Evolutionary conservation across 2,113 vertebrate species (phyloP).

Genomic region (Ailuropoda melanoleuca): DNA sequence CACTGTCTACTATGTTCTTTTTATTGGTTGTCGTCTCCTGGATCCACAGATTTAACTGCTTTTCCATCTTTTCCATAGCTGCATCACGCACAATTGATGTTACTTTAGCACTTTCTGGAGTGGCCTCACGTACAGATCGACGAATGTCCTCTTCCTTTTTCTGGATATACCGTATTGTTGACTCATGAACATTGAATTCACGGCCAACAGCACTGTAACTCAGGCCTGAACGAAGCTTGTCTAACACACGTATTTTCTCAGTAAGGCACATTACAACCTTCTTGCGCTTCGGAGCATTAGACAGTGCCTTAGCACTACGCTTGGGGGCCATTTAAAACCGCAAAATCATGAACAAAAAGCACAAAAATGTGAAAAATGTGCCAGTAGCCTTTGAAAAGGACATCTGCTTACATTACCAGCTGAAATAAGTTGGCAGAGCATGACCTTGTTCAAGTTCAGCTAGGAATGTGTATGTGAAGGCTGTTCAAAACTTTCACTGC

Average conservation of each 20-base stretch:
- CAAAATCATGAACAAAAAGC: background rate
- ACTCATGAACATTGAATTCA: slow-evolving; percentile 1
- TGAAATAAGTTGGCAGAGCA: background rate
- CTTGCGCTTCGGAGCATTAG: background rate
- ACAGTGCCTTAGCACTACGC: background rate
- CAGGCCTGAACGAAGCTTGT: background rate
- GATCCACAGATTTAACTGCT: slow-evolving; percentile 8
- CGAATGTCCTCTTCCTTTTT: background rate
- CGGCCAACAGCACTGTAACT: background rate
- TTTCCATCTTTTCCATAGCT: background rate
- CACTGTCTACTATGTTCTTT: background rate
- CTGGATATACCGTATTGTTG: background rate
- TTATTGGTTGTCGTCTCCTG: background rate
- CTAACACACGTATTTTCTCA: background rate
- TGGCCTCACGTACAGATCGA: accelerated
- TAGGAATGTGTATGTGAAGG: background rate
- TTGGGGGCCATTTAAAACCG: background rate
- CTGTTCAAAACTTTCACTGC: background rate
- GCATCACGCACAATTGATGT: background rate
- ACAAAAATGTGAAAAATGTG: background rate
- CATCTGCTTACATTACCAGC: background rate
- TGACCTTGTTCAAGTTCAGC: background rate
- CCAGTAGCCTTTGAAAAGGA: background rate
- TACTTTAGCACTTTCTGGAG: background rate
- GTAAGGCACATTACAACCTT: background rate